Conservation (phyloP, 1,140 invertebrate species). For the Drosophila seguyi region DNA sequence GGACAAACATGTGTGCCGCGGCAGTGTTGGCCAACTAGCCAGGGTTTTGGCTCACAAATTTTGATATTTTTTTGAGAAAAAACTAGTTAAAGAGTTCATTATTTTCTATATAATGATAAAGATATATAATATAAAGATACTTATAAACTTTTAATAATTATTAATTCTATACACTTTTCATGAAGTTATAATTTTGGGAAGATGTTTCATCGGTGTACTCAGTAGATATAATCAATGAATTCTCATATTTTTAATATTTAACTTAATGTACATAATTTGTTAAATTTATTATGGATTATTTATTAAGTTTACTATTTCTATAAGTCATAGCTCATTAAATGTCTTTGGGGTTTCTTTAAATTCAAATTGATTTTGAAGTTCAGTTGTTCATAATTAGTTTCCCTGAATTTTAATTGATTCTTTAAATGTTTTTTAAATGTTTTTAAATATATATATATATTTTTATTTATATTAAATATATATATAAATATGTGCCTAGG, state of each 20-base stretch:
- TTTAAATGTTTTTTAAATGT: not conserved
- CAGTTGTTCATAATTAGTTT: not conserved
- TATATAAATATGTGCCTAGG: no score
- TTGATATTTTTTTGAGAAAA: not conserved
- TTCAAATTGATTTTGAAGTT: rapidly evolving
- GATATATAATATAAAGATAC: not conserved
- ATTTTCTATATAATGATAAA: not conserved
- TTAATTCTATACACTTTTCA: not conserved
- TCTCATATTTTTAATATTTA: no score
- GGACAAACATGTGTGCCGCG: conserved; percentile 47
- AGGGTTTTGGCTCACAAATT: not conserved
- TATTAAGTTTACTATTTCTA: no score
- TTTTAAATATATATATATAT: no score
- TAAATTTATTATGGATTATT: no score
- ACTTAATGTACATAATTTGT: no score
- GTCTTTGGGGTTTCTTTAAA: no score
- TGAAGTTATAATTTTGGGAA: not conserved
- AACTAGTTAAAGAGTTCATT: not conserved
- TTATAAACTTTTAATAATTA: not conserved
- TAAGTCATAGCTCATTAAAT: no score
- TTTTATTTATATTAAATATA: no score
- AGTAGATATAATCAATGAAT: no score
- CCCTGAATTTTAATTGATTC: not conserved
- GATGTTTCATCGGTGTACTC: no score
- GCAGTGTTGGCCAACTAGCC: conserved; percentile 25